Percentiles rank a stretch among this genome's conserved stretches.
Conservation (phyloP, 35 echinoderm and acorn worm species). For the Anneissia japonica region DNA sequence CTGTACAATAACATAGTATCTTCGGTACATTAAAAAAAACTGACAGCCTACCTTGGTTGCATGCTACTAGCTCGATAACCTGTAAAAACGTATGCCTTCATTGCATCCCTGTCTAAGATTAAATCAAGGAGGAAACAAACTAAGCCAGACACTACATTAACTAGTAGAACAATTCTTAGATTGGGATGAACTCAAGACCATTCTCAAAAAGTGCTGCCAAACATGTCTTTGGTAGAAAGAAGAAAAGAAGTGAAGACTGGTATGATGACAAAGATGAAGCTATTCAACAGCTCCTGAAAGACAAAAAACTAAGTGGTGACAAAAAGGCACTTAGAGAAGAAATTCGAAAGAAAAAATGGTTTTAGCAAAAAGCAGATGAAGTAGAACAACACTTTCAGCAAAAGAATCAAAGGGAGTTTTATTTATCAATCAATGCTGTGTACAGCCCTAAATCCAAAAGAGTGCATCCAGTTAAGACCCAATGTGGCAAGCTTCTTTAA, state of each 20-base stretch:
- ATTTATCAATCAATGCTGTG: not conserved
- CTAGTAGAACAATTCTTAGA: too few relatives aligned
- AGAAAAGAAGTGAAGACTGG: conserved; percentile 7
- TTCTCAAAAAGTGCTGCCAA: too few relatives aligned
- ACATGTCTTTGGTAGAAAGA: not conserved
- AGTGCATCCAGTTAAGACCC: not conserved
- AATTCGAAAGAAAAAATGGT: conserved; percentile 10
- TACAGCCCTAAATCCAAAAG: not conserved
- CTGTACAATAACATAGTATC: too few relatives aligned
- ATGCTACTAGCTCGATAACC: too few relatives aligned
- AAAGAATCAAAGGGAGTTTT: not conserved
- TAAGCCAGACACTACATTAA: too few relatives aligned
- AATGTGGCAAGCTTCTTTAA: not conserved
- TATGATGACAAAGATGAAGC: conserved; percentile 22
- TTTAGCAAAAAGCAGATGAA: conserved; percentile 20
- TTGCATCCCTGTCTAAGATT: too few relatives aligned
- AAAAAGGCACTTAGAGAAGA: conserved; percentile 3
- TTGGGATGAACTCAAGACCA: too few relatives aligned
- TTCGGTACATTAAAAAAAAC: too few relatives aligned
- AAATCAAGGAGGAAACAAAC: too few relatives aligned
- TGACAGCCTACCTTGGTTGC: too few relatives aligned
- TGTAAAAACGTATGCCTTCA: too few relatives aligned
- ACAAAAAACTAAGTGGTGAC: not conserved
- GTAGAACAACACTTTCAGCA: not conserved
- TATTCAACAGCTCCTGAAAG: not conserved